Evolutionary conservation across 2,888 invertebrate genomes (phyloP).

Genomic region (Cephus runcator): DNA sequence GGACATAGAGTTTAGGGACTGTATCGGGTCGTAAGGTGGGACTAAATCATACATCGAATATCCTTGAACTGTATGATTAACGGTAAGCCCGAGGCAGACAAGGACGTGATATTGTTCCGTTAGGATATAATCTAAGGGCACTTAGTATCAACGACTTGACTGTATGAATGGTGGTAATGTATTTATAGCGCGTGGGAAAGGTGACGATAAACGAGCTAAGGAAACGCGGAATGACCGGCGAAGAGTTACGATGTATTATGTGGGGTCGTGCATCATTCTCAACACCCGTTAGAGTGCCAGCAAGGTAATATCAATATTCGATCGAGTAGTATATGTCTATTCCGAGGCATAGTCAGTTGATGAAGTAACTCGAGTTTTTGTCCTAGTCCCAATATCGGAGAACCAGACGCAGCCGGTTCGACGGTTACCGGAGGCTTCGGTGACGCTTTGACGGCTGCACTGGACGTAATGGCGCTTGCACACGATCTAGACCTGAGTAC

Average conservation of each 20-base stretch:
- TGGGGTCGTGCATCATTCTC: conserved; percentile 92
- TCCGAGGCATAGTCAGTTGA: neutral
- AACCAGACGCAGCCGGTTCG: conserved; percentile 33
- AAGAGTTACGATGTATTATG: conserved; percentile 87
- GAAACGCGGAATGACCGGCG: conserved; percentile 86
- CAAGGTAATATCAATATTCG: conserved; percentile 64
- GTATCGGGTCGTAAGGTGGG: neutral
- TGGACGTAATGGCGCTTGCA: conserved; percentile 87
- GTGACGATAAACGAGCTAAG: conserved; percentile 86
- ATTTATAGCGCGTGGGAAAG: conserved; percentile 80
- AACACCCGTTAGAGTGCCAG: conserved; percentile 80
- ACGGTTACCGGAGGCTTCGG: conserved; percentile 65
- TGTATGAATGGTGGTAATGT: neutral
- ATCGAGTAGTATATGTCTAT: neutral
- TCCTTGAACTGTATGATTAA: neutral
- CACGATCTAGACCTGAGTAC: conserved; percentile 74
- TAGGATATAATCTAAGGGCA: neutral
- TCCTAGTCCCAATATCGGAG: conserved; percentile 34
- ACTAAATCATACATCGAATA: neutral
- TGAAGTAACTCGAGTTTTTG: neutral
- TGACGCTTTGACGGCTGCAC: conserved; percentile 78
- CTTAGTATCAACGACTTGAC: neutral
- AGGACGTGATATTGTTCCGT: neutral
- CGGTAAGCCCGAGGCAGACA: neutral
- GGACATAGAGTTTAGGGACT: neutral